These are phyloP conservation scores for Eupsilia transversa DNA, from an alignment of 2,888 invertebrate genomes.

Conservation along the genomic window DNA sequence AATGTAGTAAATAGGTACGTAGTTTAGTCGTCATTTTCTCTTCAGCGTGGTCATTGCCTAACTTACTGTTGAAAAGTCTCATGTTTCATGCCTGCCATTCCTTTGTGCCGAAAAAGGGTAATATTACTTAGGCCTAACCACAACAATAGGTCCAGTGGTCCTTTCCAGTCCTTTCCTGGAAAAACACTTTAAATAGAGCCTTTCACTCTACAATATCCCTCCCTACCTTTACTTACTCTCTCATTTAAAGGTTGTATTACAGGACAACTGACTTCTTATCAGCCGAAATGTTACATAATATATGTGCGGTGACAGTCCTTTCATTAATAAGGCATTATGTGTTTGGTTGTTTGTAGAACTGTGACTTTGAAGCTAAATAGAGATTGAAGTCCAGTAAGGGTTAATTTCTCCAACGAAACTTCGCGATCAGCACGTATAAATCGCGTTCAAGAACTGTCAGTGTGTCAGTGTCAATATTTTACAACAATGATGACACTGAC, in stretches of 20 bases:
- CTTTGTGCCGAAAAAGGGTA: constrained; percentile 1
- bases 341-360: not conserved
- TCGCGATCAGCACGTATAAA: not conserved
- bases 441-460: not conserved
- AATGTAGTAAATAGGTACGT: not conserved
- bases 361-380: not conserved
- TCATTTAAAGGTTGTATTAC: constrained; percentile 16
- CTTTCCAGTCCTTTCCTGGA: not conserved
- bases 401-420: not conserved
- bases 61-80: not conserved
- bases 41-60: not conserved
- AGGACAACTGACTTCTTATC: not conserved
- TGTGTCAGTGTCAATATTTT: not conserved
- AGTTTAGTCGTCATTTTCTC: not conserved
- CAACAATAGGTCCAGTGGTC: constrained; percentile 13
- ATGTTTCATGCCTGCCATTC: not conserved
- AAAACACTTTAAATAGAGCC: constrained; percentile 20
- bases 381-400: not conserved
- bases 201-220: not conserved
- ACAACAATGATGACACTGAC: not conserved
- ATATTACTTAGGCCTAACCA: constrained; percentile 27
- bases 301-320: constrained; percentile 4
- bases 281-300: constrained; percentile 14
- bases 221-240: constrained; percentile 1
- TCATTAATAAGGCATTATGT: constrained; percentile 11